Evolutionary conservation across 2,797 vertebrate species (phyloP), one percentile per base, ranked within the genome.

Genomic region (Tapirus indicus): DNA sequence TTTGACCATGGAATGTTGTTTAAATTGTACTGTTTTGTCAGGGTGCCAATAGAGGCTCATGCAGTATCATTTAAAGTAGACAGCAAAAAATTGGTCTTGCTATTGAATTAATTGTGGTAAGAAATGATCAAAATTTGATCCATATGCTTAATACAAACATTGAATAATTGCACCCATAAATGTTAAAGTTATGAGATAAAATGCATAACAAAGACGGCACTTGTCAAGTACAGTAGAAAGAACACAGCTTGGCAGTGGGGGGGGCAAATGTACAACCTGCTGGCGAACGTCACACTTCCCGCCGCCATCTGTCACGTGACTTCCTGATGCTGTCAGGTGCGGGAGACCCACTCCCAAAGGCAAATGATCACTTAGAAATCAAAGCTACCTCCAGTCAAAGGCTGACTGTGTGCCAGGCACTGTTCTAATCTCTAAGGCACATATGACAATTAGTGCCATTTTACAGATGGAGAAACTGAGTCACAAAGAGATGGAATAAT

Each of bases 41-140:
- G 21, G 20, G 47, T 47, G 83, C 69, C 77, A 38, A 27, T 0
- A 1, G 49, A 49, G 29, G 54, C 78, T 94, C 83, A 16, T 11
- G 17, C 0, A 1, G 5, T 60, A 41, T 9, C 74, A 7, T 52
- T 68, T 84, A 84, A 93, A 72, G 27, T 49, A 74, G 77, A 95
- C 5, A 44, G 68, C 62, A 92, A 75, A 89, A 77, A 69, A 86
- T 88, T 2, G 41, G 25, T 38, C 78, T 88, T 35, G 2, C n/a
- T 6, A 89, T 49, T 77, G 92, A 95, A 95, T 91, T 93, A 93
- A 97, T 82, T 90, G 47, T 44, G 17, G 49, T 85, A 91, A 93
- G 91, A 97, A 96, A 93, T 85, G 77, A 96, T 94, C 85, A 96
- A 97, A 95, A 86, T 96, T 69, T 79, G 91, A 96, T 91, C 97